Percentiles rank a stretch among this genome's conserved stretches.
These are phyloP conservation scores for Acanthornis magna DNA, from an alignment of 2,797 vertebrate species.

Conservation along the genomic window DNA sequence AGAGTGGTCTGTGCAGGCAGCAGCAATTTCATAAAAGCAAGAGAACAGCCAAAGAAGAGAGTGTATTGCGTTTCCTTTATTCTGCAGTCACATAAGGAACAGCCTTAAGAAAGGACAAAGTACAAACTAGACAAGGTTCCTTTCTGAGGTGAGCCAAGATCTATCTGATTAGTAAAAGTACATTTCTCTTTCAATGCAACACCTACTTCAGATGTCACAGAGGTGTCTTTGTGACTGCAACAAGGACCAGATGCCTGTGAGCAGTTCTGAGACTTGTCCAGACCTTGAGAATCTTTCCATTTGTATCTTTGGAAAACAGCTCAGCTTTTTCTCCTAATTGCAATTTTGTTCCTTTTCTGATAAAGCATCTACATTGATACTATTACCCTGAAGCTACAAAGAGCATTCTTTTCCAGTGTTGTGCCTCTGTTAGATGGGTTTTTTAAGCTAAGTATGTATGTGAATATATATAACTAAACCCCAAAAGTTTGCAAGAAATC, in stretches of 20 bases:
- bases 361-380: not conserved
- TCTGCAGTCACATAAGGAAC: not conserved
- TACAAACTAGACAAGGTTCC: not conserved
- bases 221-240: not conserved
- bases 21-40: not conserved
- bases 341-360: not conserved
- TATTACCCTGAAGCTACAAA: not conserved
- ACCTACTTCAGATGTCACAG: not conserved
- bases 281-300: not conserved
- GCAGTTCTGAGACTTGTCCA: not conserved
- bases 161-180: not conserved
- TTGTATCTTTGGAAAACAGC: not conserved
- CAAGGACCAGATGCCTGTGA: not conserved
- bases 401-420: not conserved
- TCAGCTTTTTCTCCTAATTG: not conserved
- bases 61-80: not conserved
- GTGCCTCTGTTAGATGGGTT: not conserved
- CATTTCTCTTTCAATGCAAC: not conserved
- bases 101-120: not conserved
- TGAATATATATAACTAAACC: too few relatives aligned
- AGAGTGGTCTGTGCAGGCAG: not conserved
- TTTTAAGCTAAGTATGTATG: not conserved
- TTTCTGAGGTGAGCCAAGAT: not conserved
- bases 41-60: not conserved
- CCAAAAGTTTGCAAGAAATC: not conserved